A percentile compares a stretch with the other conserved stretches of the same genome.
These are phyloP conservation scores for Conops quadrifasciatus DNA, from an alignment of 2,888 invertebrate genomes.

Conservation along the genomic window DNA sequence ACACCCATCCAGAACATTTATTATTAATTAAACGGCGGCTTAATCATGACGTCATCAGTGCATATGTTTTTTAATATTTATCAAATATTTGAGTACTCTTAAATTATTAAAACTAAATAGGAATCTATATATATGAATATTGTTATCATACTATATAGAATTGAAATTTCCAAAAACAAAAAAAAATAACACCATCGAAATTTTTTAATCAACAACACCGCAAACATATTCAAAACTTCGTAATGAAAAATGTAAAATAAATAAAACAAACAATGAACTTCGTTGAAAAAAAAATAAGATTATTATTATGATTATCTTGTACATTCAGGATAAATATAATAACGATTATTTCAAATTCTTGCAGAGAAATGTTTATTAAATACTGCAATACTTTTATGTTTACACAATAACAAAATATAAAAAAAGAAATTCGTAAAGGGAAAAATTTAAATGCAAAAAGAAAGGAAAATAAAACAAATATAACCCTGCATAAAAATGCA, in stretches of 20 bases:
- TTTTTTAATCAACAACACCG: background rate
- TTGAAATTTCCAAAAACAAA: background rate
- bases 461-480: background rate
- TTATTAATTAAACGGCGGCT: constrained; percentile 38
- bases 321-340: background rate
- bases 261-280: background rate
- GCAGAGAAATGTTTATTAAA: background rate
- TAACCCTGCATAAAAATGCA: background rate
- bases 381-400: too few relatives aligned
- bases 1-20: too few relatives aligned
- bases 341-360: background rate
- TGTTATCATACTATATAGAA: background rate
- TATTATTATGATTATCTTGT: too few relatives aligned
- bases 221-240: background rate
- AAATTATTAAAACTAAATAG: constrained; percentile 52
- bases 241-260: background rate
- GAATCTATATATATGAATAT: constrained; percentile 33
- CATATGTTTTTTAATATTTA: constrained; percentile 51
- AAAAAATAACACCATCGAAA: background rate
- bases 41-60: constrained; percentile 49
- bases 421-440: background rate
- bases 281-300: background rate
- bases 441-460: background rate
- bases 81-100: constrained; percentile 56
- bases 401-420: background rate